Conservation (phyloP, 2,888 invertebrate genomes). For the Drosophila robusta region DNA sequence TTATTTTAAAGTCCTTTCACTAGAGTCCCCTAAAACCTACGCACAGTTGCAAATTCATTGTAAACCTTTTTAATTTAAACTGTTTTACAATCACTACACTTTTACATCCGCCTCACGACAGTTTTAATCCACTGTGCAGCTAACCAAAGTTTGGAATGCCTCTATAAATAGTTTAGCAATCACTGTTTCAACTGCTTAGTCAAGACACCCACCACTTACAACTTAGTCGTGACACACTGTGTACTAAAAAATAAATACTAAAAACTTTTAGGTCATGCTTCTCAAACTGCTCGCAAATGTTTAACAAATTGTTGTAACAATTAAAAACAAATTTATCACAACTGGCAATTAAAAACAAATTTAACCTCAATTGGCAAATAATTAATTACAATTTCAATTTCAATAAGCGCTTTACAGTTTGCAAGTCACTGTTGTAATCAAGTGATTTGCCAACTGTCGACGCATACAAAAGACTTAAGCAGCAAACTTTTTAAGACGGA, state of each 20-base stretch:
- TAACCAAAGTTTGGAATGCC: neutral
- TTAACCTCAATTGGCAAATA: neutral
- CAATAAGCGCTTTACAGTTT: conserved; percentile 19
- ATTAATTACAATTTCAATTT: neutral
- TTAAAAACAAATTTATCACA: conserved; percentile 8
- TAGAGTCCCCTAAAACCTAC: no score
- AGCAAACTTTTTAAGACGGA: conserved; percentile 62
- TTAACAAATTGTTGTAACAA: neutral
- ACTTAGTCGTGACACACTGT: conserved; percentile 9
- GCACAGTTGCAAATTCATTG: conserved; percentile 10
- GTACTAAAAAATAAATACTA: conserved; percentile 41
- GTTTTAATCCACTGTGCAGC: neutral
- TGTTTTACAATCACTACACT: neutral
- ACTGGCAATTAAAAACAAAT: conserved; percentile 2
- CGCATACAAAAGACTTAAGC: conserved; percentile 77
- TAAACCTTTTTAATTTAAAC: neutral
- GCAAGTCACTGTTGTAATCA: neutral
- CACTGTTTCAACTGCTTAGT: neutral
- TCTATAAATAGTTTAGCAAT: neutral
- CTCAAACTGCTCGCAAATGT: conserved; percentile 1
- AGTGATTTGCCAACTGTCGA: conserved; percentile 5
- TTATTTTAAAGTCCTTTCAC: neutral
- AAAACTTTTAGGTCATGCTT: neutral
- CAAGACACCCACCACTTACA: conserved; percentile 15
- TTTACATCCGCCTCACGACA: neutral